Percentiles rank a stretch among this genome's conserved stretches.
Evolutionary conservation across 2,797 vertebrate genomes (phyloP).

Genomic region (Amphiprion clarkii): DNA sequence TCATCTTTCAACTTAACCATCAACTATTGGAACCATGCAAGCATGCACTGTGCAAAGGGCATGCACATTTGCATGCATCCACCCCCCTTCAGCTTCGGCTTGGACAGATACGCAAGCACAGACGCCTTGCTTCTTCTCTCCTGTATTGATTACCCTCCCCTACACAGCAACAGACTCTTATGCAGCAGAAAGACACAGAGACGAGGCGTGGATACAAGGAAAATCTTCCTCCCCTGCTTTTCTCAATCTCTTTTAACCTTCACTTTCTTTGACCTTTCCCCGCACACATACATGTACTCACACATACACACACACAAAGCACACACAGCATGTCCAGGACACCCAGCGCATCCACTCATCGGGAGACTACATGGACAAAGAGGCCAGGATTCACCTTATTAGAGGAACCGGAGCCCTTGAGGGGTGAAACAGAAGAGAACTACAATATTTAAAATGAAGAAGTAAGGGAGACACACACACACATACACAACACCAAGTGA

Average conservation of each 20-base stretch:
- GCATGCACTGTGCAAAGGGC: slow-evolving; percentile 45
- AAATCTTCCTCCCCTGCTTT: slow-evolving; percentile 35
- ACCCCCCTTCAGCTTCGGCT: slow-evolving; percentile 7
- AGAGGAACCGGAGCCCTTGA: slow-evolving; percentile 65
- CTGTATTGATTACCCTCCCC: slow-evolving; percentile 8
- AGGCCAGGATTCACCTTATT: slow-evolving; percentile 74
- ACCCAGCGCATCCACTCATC: slow-evolving; percentile 45
- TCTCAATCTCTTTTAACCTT: slow-evolving; percentile 21
- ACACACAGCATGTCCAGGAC: slow-evolving; percentile 53
- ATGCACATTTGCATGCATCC: slow-evolving; percentile 52
- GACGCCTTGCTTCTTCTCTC: slow-evolving; percentile 9
- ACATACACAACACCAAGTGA: slow-evolving; percentile 30
- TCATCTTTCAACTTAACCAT: slow-evolving; percentile 17
- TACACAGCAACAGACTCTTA: slow-evolving; percentile 13
- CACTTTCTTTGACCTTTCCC: slow-evolving; percentile 28
- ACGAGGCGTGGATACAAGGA: slow-evolving; percentile 46
- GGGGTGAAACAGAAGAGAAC: slow-evolving; percentile 70
- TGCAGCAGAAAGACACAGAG: slow-evolving; percentile 28
- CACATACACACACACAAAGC: slow-evolving; percentile 44
- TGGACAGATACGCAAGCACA: slow-evolving; percentile 22
- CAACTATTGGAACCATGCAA: slow-evolving; percentile 35
- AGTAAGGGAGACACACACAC: slow-evolving; percentile 21
- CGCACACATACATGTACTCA: slow-evolving; percentile 26
- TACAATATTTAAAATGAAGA: slow-evolving; percentile 67
- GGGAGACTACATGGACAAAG: slow-evolving; percentile 48